Conservation (phyloP, 1,140 invertebrate genomes). For the Lucilia sericata region DNA sequence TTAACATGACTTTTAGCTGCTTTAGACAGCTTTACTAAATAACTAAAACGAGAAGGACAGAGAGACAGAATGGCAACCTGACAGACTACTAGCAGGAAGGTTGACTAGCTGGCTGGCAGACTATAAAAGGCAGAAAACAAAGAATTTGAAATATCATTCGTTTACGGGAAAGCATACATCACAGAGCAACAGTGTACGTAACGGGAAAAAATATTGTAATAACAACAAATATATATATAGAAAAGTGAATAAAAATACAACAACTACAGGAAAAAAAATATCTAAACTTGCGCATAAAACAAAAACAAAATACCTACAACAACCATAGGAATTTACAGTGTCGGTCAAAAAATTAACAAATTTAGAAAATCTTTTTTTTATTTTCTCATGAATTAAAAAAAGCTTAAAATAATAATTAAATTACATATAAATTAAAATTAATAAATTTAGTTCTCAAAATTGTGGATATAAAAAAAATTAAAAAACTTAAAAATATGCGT, state of each 20-base stretch:
- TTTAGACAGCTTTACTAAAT: slow-evolving; percentile 1
- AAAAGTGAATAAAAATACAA: not conserved
- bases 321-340: not conserved
- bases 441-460: too few relatives aligned
- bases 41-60: not conserved
- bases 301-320: not conserved
- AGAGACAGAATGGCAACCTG: too few relatives aligned
- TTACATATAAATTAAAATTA: too few relatives aligned
- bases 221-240: not conserved
- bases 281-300: slow-evolving; percentile 16
- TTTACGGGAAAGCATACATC: slow-evolving; percentile 19
- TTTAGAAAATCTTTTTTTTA: too few relatives aligned
- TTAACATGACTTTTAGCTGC: slow-evolving; percentile 14
- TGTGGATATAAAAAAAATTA: too few relatives aligned
- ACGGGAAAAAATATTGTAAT: slow-evolving; percentile 20
- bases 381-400: too few relatives aligned
- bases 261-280: not conserved
- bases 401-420: too few relatives aligned
- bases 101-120: not conserved
- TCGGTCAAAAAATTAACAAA: too few relatives aligned
- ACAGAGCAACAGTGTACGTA: slow-evolving; percentile 5
- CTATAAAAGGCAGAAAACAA: slow-evolving; percentile 34
- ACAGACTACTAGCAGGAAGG: too few relatives aligned
- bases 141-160: slow-evolving; percentile 35
- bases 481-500: too few relatives aligned